A percentile compares a stretch with the other conserved stretches of the same genome.
Conservation (phyloP, 2,797 vertebrate genomes). For the Sebastes trivittatus region DNA sequence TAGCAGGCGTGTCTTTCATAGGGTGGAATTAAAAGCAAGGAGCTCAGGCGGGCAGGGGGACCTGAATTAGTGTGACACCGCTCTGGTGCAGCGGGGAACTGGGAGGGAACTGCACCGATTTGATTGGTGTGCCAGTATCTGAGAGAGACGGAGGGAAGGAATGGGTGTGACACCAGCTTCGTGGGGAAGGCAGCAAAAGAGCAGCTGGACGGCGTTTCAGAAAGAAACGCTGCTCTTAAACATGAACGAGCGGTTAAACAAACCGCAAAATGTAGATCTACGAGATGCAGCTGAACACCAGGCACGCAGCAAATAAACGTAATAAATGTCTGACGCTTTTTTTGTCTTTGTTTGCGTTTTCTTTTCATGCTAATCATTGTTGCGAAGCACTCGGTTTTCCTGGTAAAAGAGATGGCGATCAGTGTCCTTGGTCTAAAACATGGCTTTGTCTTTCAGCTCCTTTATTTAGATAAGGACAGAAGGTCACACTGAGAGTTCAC, state of each 20-base stretch:
- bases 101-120: slow-evolving; percentile 72
- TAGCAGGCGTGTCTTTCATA: slow-evolving; percentile 41
- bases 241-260: neutral
- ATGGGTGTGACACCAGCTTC: slow-evolving; percentile 60
- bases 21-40: slow-evolving; percentile 65
- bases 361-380: slow-evolving; percentile 10
- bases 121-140: slow-evolving; percentile 67
- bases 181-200: slow-evolving; percentile 38
- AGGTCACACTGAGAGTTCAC: slow-evolving; percentile 57
- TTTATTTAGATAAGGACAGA: slow-evolving; percentile 51
- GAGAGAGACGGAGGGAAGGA: slow-evolving; percentile 49
- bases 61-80: slow-evolving; percentile 77
- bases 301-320: neutral
- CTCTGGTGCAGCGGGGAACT: slow-evolving; percentile 55
- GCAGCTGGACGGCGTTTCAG: slow-evolving; percentile 31
- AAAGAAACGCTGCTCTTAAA: slow-evolving; percentile 1
- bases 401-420: neutral
- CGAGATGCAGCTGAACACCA: neutral
- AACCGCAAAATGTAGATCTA: neutral
- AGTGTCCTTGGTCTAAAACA: neutral
- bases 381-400: neutral
- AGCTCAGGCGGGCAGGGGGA: slow-evolving; percentile 70
- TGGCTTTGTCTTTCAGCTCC: slow-evolving; percentile 3
- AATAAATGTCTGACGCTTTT: neutral
- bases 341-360: neutral